These are phyloP conservation scores for Ditylenchus weischeri DNA, from an alignment of 2,888 invertebrate genomes.

Conservation along the genomic window DNA sequence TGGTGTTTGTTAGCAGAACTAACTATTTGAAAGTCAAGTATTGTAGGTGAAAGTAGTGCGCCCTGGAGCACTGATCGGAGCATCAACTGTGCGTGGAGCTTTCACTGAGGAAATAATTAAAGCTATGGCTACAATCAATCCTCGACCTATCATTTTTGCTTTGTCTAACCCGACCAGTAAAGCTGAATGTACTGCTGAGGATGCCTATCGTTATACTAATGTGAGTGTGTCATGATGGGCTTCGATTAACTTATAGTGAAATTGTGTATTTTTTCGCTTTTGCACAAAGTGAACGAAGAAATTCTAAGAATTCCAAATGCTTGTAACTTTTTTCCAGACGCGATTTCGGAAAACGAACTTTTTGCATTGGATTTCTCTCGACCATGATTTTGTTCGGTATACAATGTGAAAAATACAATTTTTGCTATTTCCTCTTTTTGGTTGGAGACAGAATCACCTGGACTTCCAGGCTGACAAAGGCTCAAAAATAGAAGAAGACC, in stretches of 20 bases:
- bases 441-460: too few species aligned
- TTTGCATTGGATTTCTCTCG: too few species aligned
- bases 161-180: conserved; percentile 95
- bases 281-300: too few species aligned
- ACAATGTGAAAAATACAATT: too few species aligned
- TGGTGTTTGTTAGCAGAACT: conserved; percentile 58
- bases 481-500: too few species aligned
- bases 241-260: conserved; percentile 1
- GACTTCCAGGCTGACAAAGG: too few species aligned
- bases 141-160: conserved; percentile 88
- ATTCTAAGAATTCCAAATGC: too few species aligned
- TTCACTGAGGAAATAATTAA: conserved; percentile 82
- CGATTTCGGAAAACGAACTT: too few species aligned
- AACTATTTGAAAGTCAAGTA: not conserved
- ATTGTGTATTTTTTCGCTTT: too few species aligned
- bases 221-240: conserved; percentile 62
- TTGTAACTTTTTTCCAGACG: too few species aligned
- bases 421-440: too few species aligned
- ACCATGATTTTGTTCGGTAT: too few species aligned
- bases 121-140: conserved; percentile 79
- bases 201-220: conserved; percentile 82
- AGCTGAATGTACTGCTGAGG: conserved; percentile 99
- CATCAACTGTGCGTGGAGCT: conserved; percentile 73
- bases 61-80: conserved; percentile 88
- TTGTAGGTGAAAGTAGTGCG: conserved; percentile 70